Evolutionary conservation across 2,113 vertebrate genomes (phyloP).

Genomic region (Neodontobutis hainanensis): DNA sequence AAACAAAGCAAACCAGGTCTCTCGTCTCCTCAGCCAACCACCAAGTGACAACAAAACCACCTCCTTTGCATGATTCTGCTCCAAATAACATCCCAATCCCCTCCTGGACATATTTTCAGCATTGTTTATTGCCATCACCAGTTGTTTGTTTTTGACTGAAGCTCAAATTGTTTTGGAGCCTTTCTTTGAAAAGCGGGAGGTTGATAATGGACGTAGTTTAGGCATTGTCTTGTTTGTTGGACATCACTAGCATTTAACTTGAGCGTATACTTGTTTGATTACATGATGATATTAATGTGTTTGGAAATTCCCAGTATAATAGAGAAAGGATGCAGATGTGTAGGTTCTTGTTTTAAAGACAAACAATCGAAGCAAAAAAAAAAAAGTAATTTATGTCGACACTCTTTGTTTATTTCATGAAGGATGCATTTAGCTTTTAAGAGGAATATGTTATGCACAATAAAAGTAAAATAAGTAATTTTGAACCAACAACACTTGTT

Average conservation of each 20-base stretch:
- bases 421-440: too few relatives aligned
- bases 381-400: too few relatives aligned
- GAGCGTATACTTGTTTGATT: too few relatives aligned
- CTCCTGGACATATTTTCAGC: conserved; percentile 13
- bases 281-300: too few relatives aligned
- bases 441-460: too few relatives aligned
- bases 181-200: conserved; percentile 16
- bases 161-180: conserved; percentile 3
- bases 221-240: conserved; percentile 7
- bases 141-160: conserved; percentile 32
- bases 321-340: background rate
- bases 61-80: conserved; percentile 28
- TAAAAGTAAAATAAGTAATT: too few relatives aligned
- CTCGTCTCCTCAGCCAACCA: conserved; percentile 35
- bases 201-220: conserved; percentile 45
- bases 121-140: conserved; percentile 13
- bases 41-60: conserved; percentile 31
- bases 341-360: background rate
- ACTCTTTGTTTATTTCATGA: too few relatives aligned
- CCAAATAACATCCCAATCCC: conserved; percentile 45
- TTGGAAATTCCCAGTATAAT: background rate
- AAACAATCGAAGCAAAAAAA: too few relatives aligned
- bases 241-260: background rate
- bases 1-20: conserved; percentile 64
- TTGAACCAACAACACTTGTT: too few relatives aligned